Evolutionary conservation across 1,140 invertebrate genomes (phyloP).

Genomic region (Helicoverpa zea): DNA sequence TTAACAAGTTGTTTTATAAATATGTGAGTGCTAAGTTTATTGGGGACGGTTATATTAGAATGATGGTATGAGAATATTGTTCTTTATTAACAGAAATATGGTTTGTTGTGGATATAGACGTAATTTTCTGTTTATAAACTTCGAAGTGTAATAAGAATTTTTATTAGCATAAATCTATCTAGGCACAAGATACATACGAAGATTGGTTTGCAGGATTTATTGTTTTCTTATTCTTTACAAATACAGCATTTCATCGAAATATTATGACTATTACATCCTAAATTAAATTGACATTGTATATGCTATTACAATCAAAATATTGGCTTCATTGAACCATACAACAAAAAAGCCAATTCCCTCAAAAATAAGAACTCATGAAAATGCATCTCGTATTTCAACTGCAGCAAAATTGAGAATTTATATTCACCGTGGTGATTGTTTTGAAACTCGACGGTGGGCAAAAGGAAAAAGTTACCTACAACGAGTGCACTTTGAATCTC

Average conservation of each 20-base stretch:
- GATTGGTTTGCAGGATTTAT: too few species aligned
- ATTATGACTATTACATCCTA: too few species aligned
- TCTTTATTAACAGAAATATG: not conserved
- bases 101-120: not conserved
- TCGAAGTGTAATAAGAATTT: too few species aligned
- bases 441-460: constrained; percentile 9
- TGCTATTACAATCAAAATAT: not conserved
- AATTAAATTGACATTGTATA: too few species aligned
- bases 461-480: constrained; percentile 37
- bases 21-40: constrained; percentile 39
- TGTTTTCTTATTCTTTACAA: too few species aligned
- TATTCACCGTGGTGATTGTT: constrained; percentile 31
- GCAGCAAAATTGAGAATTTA: constrained; percentile 25
- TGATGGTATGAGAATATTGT: constrained; percentile 10
- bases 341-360: not conserved
- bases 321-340: not conserved
- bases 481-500: constrained; percentile 39
- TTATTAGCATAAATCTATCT: too few species aligned
- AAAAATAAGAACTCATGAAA: not conserved
- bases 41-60: not conserved
- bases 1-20: constrained; percentile 51
- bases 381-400: constrained; percentile 10
- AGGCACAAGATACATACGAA: too few species aligned
- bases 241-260: too few species aligned
- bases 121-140: too few species aligned